Base-by-base conservation (phyloP, 2,797 vertebrate genomes). In the Enoplosus armatus region DNA sequence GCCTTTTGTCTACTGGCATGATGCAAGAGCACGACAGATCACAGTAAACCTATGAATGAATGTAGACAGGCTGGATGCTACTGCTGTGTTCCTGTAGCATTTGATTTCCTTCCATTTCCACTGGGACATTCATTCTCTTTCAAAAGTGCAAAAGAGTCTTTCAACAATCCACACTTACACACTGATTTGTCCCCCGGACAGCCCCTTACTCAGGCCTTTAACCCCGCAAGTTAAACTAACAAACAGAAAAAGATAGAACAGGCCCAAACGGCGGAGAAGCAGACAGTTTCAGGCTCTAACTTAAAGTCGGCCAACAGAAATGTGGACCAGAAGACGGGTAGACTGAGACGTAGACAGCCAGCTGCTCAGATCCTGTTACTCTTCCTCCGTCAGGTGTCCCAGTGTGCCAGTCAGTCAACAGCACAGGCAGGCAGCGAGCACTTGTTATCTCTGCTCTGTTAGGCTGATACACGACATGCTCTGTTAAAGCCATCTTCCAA, bases 371-470 rank as follows among this genome's bases (percentile, higher is more conserved):
- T 67, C 31, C 22, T 31, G 70, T 67, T 53, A 59, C 54, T 14
- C 22, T 12, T 72, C 45, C 59, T 65, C 26, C 31, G 47, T 66
- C 55, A 15, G 55, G 29, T 29, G 33, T 77, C 80, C 71, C 63
- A 20, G 68, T 78, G 82, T 20, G 41, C 37, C 65, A 62, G 58
- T 78, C 79, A 68, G 61, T 83, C 82, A 82, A 9, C 67, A 50
- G 70, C 80, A 75, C 65, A 66, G 59, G 55, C 82, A 43, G 82
- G 11, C 70, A 16, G 54, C 33, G 47, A 41, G 35, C 27, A 67
- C 85, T 90, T 75, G 75, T 93, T 90, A 75, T 83, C 77, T 79
- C 39, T 26, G 53, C 86, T 90, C 82, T 72, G 26, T 85, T 85
- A 76, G 82, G 61, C 83, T 33, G 80, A 84, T 62, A 43, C 85